Percentiles rank a stretch among this genome's conserved stretches.
phyloP scores from a whole-genome alignment of 2,113 vertebrate genomes.

The Anolis carolinensis region DNA sequence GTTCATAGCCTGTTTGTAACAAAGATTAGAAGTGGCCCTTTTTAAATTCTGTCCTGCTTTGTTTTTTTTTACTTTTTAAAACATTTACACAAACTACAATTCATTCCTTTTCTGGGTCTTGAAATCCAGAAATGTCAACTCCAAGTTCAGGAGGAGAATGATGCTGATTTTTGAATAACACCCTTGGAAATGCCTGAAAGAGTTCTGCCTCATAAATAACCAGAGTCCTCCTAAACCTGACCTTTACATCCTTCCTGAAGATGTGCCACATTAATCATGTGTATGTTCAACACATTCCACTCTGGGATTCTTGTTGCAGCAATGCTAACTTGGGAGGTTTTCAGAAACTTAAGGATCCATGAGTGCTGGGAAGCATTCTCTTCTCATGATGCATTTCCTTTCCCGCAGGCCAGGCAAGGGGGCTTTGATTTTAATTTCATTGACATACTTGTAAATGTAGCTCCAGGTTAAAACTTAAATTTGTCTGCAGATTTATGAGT shows the following conservation, averaged over 20 bases:
- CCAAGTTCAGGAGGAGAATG: constrained; percentile 56
- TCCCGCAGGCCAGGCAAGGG: constrained; percentile 51
- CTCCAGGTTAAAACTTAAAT: constrained; percentile 66
- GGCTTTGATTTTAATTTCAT: constrained; percentile 65
- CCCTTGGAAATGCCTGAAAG: constrained; percentile 59
- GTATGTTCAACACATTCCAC: constrained; percentile 57
- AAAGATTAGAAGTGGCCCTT: constrained; percentile 30
- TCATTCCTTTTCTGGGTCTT: constrained; percentile 17
- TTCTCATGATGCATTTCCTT: constrained; percentile 65
- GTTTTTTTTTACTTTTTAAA: constrained; percentile 45
- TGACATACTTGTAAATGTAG: constrained; percentile 59
- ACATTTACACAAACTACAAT: constrained; percentile 35
- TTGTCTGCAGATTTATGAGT: constrained; percentile 69
- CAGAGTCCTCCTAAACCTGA: constrained; percentile 58
- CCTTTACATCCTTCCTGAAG: constrained; percentile 64
- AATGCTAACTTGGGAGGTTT: constrained; percentile 65
- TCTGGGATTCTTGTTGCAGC: constrained; percentile 52
- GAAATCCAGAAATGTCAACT: constrained; percentile 54
- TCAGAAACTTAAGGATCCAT: constrained; percentile 63
- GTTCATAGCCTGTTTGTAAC: neutral
- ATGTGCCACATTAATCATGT: constrained; percentile 60
- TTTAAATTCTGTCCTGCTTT: neutral
- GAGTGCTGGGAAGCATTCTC: constrained; percentile 56
- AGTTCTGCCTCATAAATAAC: constrained; percentile 64
- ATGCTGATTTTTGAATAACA: constrained; percentile 63